These are phyloP conservation scores for Lasiommata megera DNA, from an alignment of 2,888 invertebrate genomes.

Conservation along the genomic window DNA sequence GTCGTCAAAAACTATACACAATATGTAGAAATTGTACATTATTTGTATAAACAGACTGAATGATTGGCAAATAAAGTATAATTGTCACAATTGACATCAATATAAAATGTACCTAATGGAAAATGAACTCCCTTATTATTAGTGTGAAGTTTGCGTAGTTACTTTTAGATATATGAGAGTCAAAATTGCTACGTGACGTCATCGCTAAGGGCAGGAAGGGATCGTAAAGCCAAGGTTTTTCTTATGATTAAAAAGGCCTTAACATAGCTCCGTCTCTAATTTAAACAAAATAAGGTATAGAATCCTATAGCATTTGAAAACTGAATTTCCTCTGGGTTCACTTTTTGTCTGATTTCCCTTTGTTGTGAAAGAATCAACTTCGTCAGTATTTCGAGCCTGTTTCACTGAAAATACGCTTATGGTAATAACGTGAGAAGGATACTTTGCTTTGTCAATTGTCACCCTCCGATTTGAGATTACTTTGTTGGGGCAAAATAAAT, in stretches of 20 bases:
- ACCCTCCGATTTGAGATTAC: not conserved
- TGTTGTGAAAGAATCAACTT: slow-evolving; percentile 17
- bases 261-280: not conserved
- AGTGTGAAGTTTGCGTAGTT: not conserved
- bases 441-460: not conserved
- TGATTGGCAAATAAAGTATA: no score
- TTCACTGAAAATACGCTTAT: not conserved
- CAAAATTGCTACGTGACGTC: not conserved
- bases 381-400: not conserved
- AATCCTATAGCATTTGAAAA: not conserved
- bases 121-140: no score
- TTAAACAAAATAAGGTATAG: not conserved
- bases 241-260: not conserved
- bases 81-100: no score
- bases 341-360: slow-evolving; percentile 23
- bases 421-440: not conserved
- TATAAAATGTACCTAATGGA: no score
- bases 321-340: slow-evolving; percentile 8
- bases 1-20: no score
- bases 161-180: not conserved
- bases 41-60: no score
- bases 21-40: no score
- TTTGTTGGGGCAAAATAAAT: no score
- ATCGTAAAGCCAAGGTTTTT: not conserved
- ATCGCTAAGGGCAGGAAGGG: not conserved